Evolutionary conservation across 2,888 invertebrate species (phyloP), one percentile per base, ranked within the genome.

Genomic region (Odontomyia ornata): DNA sequence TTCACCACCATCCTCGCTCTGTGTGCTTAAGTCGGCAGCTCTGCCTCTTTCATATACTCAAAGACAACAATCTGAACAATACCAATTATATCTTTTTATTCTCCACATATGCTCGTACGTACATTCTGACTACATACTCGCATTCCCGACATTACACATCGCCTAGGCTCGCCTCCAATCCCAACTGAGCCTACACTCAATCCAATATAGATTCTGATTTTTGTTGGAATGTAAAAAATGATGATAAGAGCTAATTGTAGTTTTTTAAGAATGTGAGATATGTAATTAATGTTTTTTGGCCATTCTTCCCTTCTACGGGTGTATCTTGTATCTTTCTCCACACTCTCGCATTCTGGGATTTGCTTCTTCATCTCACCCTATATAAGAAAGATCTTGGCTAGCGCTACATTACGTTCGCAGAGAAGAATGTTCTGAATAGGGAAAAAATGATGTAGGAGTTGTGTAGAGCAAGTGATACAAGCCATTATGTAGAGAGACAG

Each of bases 221-320:
- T n/a, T 67, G 46, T 30, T 36, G 43, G 67, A 23, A 73, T 60
- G 57, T 43, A 73, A 73, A 73, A 52, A 73, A 60, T 28, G 43
- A 73, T 18, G 36, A 73, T 57, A 60, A 72, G 72, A 57, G 57
- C 73, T 73, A 73, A 73, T 73, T 36, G 15, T 30, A 60, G 57
- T 73, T 47, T 73, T 72, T 71, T 73, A 7, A 23, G 21, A 36
- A 73, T 23, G 30, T 21, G 60, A 73, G 73, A 73, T 18, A 60
- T 57, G 60, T 73, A 73, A 73, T 73, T 30, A 73, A 11, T n/a
- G 57, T 72, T 60, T 73, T n/a, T 73, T 30, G 21, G 52, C 13
- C 52, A 9, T 52, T 52, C 18, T 52, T 52, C 52, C 5, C n/a
- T 52, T 52, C 52, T 9, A 3, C 52, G 15, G n/a, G n/a, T 52